Base-by-base conservation (phyloP, 1,140 invertebrate species). In the Neodiprion pinetum region DNA sequence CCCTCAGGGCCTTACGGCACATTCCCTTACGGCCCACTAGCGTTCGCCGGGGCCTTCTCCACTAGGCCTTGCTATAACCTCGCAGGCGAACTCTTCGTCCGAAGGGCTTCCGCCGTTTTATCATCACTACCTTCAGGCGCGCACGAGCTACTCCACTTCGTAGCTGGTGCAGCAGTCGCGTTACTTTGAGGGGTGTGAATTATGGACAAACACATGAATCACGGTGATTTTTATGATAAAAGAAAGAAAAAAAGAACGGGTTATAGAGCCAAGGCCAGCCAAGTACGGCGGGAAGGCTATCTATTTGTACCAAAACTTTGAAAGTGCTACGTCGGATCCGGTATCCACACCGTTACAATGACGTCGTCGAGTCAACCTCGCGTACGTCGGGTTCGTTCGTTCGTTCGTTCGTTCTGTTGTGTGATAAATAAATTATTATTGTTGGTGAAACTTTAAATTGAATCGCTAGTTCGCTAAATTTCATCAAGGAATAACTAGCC, bases 11-110 rank as follows among this genome's bases (percentile, higher is more conserved):
- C 92, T 94, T 88, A 92, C 91, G 78, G 91, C 93, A 85, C 95
- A 96, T 83, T 95, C 95, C 86, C 90, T 96, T 77, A 92, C 95
- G 89, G 95, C 95, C 81, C 95, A 96, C 94, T 96, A 96, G 94
- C 94, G 94, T 93, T 93, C 93, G 92, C 87, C 88, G 73, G 86
- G 86, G 88, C 88, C 87, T 88, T 87, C 93, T 89, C 89, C 90
- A 87, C 86, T 90, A 88, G 90, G 90, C 89, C 88, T 90, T 86
- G 85, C 86, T 82, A 85, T 84, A 78, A 80, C 85, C 75, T 81
- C 86, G 80, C 86, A 86, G 82, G 78, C 80, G 12, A 85, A 85
- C 72, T 80, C 84, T 67, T 77, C 80, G 28, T 72, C 73, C 65
- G 85, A 81, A 68, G 81, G 79, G 50, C 73, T 88, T 72, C 84